Percentiles rank a stretch among this genome's conserved stretches.
Evolutionary conservation across 2,113 vertebrate genomes (phyloP).

Genomic region (Chloebia gouldiae): DNA sequence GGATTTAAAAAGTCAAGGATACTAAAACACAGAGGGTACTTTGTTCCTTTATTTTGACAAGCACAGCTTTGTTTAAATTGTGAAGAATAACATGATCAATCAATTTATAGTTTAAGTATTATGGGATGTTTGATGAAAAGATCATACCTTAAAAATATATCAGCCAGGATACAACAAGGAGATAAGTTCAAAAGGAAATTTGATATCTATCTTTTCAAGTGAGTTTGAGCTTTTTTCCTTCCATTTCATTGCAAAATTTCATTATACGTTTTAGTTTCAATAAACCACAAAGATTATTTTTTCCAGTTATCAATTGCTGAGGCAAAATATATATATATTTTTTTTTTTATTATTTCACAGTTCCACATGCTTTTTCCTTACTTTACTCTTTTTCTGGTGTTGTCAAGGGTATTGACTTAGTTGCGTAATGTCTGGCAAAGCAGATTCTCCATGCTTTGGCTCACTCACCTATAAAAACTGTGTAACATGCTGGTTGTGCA

Average conservation of each 20-base stretch:
- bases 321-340: not conserved
- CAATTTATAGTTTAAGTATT: not conserved
- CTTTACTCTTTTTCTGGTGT: not conserved
- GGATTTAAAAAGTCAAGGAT: constrained; percentile 54
- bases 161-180: not conserved
- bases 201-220: not conserved
- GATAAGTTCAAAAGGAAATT: not conserved
- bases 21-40: not conserved
- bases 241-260: not conserved
- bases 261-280: not conserved
- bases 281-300: not conserved
- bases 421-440: not conserved
- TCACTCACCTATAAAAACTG: constrained; percentile 13
- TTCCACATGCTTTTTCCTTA: not conserved
- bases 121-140: not conserved
- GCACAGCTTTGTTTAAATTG: not conserved
- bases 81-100: not conserved
- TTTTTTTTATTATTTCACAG: not conserved
- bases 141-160: not conserved
- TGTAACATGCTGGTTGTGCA: not conserved
- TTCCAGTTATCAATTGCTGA: not conserved
- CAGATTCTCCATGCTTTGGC: constrained; percentile 14
- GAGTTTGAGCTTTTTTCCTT: not conserved
- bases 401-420: constrained; percentile 12
- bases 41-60: constrained; percentile 29